A percentile compares a stretch with the other conserved stretches of the same genome.
Evolutionary conservation across 2,888 invertebrate genomes (phyloP).

Genomic region (Microctonus aethiopoides): DNA sequence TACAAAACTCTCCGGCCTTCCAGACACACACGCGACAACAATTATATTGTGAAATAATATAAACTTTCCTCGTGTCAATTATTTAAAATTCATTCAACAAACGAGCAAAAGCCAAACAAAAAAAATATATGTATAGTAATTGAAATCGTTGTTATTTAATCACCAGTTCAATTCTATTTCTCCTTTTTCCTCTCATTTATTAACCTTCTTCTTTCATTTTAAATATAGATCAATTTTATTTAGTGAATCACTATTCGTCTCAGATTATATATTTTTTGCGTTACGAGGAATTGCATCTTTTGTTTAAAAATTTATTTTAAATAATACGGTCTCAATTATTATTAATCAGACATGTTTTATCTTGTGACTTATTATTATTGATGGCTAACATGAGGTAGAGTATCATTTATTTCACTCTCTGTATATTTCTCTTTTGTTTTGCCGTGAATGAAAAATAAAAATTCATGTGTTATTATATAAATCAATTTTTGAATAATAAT

Average conservation of each 20-base stretch:
- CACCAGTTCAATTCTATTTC: neutral
- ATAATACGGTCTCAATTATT: neutral
- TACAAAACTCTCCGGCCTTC: conserved; percentile 31
- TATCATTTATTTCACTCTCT: conserved; percentile 21
- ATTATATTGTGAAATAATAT: conserved; percentile 20
- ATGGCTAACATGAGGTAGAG: conserved; percentile 32
- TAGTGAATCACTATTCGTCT: neutral
- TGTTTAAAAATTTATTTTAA: neutral
- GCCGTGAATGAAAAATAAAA: neutral
- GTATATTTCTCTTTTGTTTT: conserved; percentile 1
- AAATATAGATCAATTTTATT: neutral
- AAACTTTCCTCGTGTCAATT: conserved; percentile 1
- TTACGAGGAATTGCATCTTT: neutral
- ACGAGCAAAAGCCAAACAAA: neutral
- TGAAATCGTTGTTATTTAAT: conserved; percentile 7
- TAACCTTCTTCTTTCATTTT: neutral
- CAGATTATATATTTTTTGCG: neutral
- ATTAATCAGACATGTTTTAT: neutral
- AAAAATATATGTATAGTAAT: neutral
- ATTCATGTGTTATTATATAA: conserved; percentile 14
- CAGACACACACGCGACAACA: conserved; percentile 20
- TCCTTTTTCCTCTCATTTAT: neutral
- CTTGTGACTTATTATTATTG: conserved; percentile 9
- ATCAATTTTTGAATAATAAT: conserved; percentile 13
- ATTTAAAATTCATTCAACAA: neutral